A percentile compares a stretch with the other conserved stretches of the same genome.
These are phyloP conservation scores for Venusia cambrica DNA, from an alignment of 2,888 invertebrate genomes.

Conservation along the genomic window DNA sequence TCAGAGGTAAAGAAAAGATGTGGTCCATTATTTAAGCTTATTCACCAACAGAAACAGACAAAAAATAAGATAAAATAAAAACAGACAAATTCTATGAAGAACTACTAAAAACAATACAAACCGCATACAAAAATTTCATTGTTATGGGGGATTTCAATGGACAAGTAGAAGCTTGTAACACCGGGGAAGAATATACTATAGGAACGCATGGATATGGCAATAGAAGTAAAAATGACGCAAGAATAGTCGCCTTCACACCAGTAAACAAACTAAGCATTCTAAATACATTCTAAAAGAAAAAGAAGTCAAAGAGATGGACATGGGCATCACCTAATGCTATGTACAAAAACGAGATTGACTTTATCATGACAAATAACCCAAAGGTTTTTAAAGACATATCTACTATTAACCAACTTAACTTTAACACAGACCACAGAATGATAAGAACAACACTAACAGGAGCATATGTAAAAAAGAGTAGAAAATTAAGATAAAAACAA, in stretches of 20 bases:
- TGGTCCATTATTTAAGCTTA: too few species aligned
- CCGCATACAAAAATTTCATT: neutral
- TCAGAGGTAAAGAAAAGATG: too few species aligned
- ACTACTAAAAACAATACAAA: neutral
- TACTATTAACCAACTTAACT: neutral
- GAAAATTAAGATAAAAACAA: neutral
- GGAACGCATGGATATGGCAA: neutral
- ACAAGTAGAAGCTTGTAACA: neutral
- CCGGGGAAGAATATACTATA: neutral
- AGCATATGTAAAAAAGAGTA: neutral
- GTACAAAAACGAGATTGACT: neutral
- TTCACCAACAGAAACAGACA: too few species aligned
- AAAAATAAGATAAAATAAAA: too few species aligned
- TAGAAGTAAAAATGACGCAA: neutral
- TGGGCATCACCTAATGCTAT: neutral
- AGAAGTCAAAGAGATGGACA: neutral
- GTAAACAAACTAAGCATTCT: neutral
- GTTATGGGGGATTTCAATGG: too few species aligned
- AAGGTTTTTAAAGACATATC: neutral
- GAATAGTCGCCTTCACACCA: neutral
- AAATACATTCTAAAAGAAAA: neutral
- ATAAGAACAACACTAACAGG: neutral
- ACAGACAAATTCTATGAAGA: slow-evolving; percentile 3
- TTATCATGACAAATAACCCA: neutral
- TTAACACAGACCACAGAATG: neutral